phyloP scores from a whole-genome alignment of 2,888 invertebrate species.

The Monopis laevigella region DNA sequence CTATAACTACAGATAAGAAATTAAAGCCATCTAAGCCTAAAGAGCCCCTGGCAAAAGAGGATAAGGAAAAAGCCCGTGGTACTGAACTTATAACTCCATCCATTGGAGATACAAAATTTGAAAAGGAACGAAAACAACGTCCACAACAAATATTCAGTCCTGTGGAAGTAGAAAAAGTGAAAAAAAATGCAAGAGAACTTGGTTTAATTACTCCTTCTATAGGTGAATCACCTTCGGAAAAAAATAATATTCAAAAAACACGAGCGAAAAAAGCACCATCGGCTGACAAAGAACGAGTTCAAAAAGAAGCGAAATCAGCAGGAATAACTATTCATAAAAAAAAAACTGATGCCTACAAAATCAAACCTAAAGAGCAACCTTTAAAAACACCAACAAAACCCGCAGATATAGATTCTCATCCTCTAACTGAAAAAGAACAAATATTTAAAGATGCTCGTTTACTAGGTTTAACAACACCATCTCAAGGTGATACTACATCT shows the following conservation, averaged over 20 bases:
- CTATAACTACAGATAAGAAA: not conserved
- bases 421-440: not conserved
- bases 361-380: not conserved
- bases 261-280: constrained; percentile 4
- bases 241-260: constrained; percentile 13
- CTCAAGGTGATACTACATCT: constrained; percentile 16
- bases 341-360: not conserved
- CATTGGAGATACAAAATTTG: constrained; percentile 24
- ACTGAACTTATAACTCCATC: constrained; percentile 12
- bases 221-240: constrained; percentile 21
- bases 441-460: constrained; percentile 20
- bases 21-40: not conserved
- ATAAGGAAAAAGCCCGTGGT: not conserved
- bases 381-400: not conserved
- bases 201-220: constrained; percentile 15
- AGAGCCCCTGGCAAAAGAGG: not conserved
- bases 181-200: constrained; percentile 11
- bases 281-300: not conserved
- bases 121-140: constrained; percentile 22
- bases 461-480: constrained; percentile 19
- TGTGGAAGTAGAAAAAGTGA: constrained; percentile 16
- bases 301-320: not conserved
- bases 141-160: constrained; percentile 16
- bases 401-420: not conserved
- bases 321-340: not conserved